Evolutionary conservation across 1,140 invertebrate genomes (phyloP).

Genomic region (Ditylenchus dipsaci): DNA sequence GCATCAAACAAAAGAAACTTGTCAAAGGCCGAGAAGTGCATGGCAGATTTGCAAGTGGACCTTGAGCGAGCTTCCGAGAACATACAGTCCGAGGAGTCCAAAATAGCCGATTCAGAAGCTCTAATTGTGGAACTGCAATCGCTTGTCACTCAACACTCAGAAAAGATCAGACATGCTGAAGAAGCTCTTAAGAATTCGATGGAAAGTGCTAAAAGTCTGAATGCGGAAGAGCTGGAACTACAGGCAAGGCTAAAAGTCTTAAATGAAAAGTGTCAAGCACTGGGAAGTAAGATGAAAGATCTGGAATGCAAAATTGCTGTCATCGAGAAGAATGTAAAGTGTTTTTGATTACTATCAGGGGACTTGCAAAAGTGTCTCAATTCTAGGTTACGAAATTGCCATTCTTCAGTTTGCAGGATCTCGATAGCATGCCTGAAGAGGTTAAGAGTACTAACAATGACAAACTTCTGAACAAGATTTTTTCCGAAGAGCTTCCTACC

Average conservation of each 20-base stretch:
- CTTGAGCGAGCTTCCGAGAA: conserved; percentile 63
- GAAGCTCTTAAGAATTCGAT: conserved; percentile 9
- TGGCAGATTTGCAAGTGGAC: conserved; percentile 35
- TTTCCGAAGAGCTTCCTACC: too few species aligned
- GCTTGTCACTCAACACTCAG: conserved; percentile 19
- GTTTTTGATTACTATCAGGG: neutral
- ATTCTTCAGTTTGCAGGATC: neutral
- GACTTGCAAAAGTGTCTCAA: neutral
- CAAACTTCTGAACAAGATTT: neutral
- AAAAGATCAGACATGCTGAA: conserved; percentile 14
- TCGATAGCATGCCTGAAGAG: neutral
- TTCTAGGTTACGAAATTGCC: neutral
- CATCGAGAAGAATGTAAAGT: neutral
- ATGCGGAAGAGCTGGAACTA: conserved; percentile 25
- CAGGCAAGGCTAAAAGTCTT: conserved; percentile 20
- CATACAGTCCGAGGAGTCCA: neutral
- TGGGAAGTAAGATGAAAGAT: conserved; percentile 13
- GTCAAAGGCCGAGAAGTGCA: conserved; percentile 63
- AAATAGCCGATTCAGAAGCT: conserved; percentile 61
- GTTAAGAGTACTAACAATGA: neutral
- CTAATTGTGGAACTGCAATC: conserved; percentile 61
- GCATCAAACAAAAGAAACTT: conserved; percentile 68
- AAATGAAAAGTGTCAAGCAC: conserved; percentile 15
- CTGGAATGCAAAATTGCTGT: neutral
- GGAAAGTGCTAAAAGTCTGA: conserved; percentile 7